Percentiles rank a stretch among this genome's conserved stretches.
phyloP scores from a whole-genome alignment of 2,113 vertebrate species.

The Polypterus bichir region DNA sequence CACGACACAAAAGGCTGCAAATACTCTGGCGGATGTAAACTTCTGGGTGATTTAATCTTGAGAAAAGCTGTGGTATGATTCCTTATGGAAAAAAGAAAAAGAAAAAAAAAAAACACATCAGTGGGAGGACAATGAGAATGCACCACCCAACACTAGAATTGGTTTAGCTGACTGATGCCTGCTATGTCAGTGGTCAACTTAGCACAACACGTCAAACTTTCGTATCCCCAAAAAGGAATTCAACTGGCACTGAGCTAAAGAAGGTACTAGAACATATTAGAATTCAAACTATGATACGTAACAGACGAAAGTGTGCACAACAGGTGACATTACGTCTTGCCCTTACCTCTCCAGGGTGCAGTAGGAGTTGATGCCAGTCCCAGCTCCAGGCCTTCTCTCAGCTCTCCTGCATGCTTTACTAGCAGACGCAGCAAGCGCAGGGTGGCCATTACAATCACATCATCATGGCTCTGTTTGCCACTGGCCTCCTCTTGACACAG shows the following conservation, averaged over 20 bases:
- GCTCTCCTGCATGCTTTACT: slow-evolving; percentile 91
- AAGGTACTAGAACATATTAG: no score
- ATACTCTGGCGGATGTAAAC: slow-evolving; percentile 94
- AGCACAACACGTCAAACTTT: no score
- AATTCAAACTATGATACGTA: no score
- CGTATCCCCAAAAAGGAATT: no score
- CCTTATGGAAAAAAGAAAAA: slow-evolving; percentile 42
- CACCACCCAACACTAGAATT: no score
- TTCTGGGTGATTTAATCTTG: slow-evolving; percentile 91
- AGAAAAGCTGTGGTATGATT: slow-evolving; percentile 96
- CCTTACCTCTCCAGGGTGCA: slow-evolving; percentile 83
- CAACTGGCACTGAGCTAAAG: no score
- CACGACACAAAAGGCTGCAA: slow-evolving; percentile 86
- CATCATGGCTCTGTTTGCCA: slow-evolving; percentile 87
- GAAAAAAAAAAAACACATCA: not conserved
- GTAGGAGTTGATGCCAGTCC: slow-evolving; percentile 91
- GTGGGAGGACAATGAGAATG: no score
- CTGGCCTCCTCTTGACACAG: slow-evolving; percentile 52
- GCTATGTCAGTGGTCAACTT: no score
- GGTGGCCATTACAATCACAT: slow-evolving; percentile 94
- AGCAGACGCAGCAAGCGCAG: slow-evolving; percentile 76
- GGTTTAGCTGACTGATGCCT: no score
- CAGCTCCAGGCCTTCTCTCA: slow-evolving; percentile 83
- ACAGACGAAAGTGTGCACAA: no score
- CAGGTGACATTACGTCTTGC: no score